Percentiles rank a stretch among this genome's conserved stretches.
Evolutionary conservation across 1,140 invertebrate genomes (phyloP).

Genomic region (Liolophura sinensis): DNA sequence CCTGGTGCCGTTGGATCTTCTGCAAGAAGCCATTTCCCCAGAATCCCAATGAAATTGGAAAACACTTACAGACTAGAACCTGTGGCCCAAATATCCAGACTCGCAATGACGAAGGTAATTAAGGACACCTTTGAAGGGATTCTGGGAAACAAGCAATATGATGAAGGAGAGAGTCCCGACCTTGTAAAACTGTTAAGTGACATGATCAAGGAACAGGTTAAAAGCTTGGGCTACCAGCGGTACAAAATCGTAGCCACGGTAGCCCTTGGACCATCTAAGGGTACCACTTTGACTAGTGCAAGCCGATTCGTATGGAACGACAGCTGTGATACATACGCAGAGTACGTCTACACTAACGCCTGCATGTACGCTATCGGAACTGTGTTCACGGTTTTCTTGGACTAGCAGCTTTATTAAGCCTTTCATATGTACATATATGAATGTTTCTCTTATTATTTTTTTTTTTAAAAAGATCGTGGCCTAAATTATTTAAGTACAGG

Average conservation of each 20-base stretch:
- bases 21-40: too few relatives aligned
- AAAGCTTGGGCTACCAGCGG: conserved; percentile 26
- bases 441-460: too few relatives aligned
- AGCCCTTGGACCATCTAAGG: conserved; percentile 29
- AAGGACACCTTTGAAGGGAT: conserved; percentile 24
- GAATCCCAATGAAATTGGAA: conserved; percentile 6
- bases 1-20: too few relatives aligned
- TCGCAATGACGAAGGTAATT: conserved; percentile 12
- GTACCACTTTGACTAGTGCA: conserved; percentile 27
- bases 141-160: conserved; percentile 18
- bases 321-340: conserved; percentile 35
- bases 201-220: conserved; percentile 31
- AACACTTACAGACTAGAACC: conserved; percentile 29
- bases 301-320: conserved; percentile 47
- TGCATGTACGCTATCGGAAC: conserved; percentile 36
- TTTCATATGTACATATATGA: too few relatives aligned
- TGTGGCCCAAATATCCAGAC: conserved; percentile 14
- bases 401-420: too few relatives aligned
- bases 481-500: too few relatives aligned
- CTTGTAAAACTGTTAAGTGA: conserved; percentile 27
- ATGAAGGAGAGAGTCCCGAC: conserved; percentile 16
- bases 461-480: too few relatives aligned
- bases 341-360: conserved; percentile 30
- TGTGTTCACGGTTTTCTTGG: conserved; percentile 23
- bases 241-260: conserved; percentile 40